Conservation (phyloP, 2,888 invertebrate genomes). For the Drosophila borborema region DNA sequence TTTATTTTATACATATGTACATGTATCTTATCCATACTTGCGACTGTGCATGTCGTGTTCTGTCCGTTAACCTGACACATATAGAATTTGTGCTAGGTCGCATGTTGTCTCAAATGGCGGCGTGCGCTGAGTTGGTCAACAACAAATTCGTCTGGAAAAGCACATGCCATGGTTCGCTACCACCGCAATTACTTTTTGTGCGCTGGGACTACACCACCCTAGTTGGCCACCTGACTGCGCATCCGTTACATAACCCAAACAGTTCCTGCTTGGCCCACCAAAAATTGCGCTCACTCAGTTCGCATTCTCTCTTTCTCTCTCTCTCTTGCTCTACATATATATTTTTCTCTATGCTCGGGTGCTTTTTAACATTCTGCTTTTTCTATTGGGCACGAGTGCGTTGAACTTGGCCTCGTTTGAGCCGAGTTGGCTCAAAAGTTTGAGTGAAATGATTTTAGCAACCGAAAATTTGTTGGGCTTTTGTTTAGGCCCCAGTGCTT, state of each 20-base stretch:
- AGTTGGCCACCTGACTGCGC: slow-evolving; percentile 49
- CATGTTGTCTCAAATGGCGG: slow-evolving; percentile 25
- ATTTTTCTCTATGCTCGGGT: slow-evolving; percentile 1
- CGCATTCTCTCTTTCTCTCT: slow-evolving; percentile 8
- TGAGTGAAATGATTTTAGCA: slow-evolving; percentile 56
- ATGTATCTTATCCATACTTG: slow-evolving; percentile 18
- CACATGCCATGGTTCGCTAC: slow-evolving; percentile 10
- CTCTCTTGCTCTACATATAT: not conserved
- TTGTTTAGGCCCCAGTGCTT: slow-evolving; percentile 9
- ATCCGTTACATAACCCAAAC: slow-evolving; percentile 64
- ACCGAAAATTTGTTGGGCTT: slow-evolving; percentile 42
- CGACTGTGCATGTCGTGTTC: slow-evolving; percentile 24
- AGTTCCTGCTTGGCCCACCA: slow-evolving; percentile 33
- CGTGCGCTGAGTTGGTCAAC: slow-evolving; percentile 23
- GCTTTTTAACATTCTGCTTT: not conserved
- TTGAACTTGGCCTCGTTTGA: slow-evolving; percentile 65
- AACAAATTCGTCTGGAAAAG: slow-evolving; percentile 17
- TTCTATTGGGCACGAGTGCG: slow-evolving; percentile 52
- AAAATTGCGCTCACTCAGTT: slow-evolving; percentile 7
- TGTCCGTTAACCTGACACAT: slow-evolving; percentile 45
- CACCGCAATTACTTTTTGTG: slow-evolving; percentile 70
- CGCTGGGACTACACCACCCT: slow-evolving; percentile 27
- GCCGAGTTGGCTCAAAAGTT: slow-evolving; percentile 36
- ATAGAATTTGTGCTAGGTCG: slow-evolving; percentile 26
- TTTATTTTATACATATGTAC: not conserved